phyloP scores from a whole-genome alignment of 2,113 vertebrate genomes.

The Canis aureus region DNA sequence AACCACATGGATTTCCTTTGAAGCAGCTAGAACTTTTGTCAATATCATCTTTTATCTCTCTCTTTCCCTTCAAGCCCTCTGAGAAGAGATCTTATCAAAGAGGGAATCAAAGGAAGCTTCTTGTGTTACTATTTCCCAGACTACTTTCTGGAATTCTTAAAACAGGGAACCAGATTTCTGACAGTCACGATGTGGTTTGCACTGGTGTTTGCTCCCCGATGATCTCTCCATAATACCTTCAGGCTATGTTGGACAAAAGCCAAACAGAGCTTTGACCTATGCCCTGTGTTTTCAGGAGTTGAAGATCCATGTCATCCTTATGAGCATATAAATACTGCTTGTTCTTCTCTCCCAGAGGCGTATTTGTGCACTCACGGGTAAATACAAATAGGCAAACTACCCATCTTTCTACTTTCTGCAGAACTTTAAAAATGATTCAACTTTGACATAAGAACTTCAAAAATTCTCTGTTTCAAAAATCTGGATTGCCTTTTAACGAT shows the following conservation, averaged over 20 bases:
- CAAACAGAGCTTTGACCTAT: conserved; percentile 83
- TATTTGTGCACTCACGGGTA: background rate
- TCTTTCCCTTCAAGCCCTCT: conserved; percentile 74
- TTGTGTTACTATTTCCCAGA: conserved; percentile 81
- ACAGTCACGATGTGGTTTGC: conserved; percentile 72
- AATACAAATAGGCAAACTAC: background rate
- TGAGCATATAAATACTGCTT: background rate
- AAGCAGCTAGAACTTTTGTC: conserved; percentile 73
- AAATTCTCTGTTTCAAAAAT: background rate
- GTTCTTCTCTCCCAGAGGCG: background rate
- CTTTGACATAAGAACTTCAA: background rate
- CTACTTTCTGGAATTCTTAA: conserved; percentile 81
- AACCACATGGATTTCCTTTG: conserved; percentile 75
- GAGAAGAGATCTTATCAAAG: conserved; percentile 74
- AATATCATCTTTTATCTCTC: conserved; percentile 74
- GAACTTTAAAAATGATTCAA: background rate
- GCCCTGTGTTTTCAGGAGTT: conserved; percentile 68
- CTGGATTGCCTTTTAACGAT: background rate
- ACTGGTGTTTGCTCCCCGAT: conserved; percentile 69
- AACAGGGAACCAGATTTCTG: conserved; percentile 77
- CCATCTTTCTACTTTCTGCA: background rate
- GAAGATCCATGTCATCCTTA: background rate
- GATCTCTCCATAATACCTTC: conserved; percentile 78
- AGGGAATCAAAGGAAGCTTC: conserved; percentile 82
- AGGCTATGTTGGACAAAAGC: conserved; percentile 80